These are phyloP conservation scores for Auanema sp. DNA, from an alignment of 2,888 invertebrate genomes.

Conservation along the genomic window DNA sequence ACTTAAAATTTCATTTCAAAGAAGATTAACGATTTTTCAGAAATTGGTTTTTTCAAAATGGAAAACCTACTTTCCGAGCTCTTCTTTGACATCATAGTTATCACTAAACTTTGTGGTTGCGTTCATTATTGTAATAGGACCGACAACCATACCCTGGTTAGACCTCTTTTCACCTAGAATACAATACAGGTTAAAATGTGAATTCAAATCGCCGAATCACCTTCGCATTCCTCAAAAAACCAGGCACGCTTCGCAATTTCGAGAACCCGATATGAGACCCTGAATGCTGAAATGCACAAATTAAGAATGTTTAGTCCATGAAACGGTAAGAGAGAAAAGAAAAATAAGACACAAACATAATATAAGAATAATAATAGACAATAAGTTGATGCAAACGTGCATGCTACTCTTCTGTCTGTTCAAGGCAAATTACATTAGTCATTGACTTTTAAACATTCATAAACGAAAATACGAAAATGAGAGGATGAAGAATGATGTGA, in stretches of 20 bases:
- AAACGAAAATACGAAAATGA: no score
- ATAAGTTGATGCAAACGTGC: no score
- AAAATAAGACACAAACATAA: no score
- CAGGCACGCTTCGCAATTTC: conserved; percentile 23
- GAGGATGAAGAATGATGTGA: no score
- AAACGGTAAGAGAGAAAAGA: no score
- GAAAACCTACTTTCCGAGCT: conserved; percentile 91
- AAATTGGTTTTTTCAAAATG: conserved; percentile 1
- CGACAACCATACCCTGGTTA: conserved; percentile 15
- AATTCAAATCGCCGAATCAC: background rate
- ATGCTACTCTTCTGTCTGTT: no score
- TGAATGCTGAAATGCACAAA: background rate
- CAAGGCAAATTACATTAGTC: background rate
- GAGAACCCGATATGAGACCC: background rate
- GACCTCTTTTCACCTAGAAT: conserved; percentile 21
- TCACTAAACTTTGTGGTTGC: conserved; percentile 94
- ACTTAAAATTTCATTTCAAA: no score
- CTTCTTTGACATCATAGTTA: conserved; percentile 99
- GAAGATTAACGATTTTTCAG: background rate
- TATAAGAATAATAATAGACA: no score
- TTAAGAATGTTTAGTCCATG: no score
- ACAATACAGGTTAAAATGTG: no score
- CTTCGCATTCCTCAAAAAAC: conserved; percentile 27
- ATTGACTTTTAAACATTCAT: background rate
- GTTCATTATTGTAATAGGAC: conserved; percentile 60